Evolutionary conservation across 2,797 vertebrate species (phyloP).

Genomic region (Lepus townsendii): DNA sequence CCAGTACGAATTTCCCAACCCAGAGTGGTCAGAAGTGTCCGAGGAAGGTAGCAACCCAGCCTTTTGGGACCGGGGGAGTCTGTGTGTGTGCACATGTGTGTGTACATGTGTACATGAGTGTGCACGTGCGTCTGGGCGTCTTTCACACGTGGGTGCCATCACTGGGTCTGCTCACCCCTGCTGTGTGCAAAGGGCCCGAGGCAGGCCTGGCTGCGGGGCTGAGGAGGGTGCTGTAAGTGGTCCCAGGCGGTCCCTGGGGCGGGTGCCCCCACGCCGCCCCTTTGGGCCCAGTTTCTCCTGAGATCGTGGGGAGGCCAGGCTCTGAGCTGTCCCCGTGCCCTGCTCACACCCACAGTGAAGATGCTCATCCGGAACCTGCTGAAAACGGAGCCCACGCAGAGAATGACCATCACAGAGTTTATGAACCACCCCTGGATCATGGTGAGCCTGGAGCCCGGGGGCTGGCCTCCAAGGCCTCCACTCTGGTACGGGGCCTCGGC

Average conservation of each 20-base stretch:
- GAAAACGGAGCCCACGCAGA: slow-evolving; percentile 97
- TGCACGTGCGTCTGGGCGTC: rapidly evolving
- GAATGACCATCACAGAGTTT: slow-evolving; percentile 98
- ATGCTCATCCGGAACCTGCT: slow-evolving; percentile 96
- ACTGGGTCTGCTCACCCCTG: not conserved
- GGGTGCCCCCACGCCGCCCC: rapidly evolving
- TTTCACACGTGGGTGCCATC: not conserved
- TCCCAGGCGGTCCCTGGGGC: not conserved
- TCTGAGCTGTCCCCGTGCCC: slow-evolving; percentile 5
- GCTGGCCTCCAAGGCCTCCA: not conserved
- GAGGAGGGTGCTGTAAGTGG: rapidly evolving
- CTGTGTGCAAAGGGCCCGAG: not conserved
- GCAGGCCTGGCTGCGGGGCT: not conserved
- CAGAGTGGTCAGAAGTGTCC: slow-evolving; percentile 98
- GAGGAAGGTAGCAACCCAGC: slow-evolving; percentile 93
- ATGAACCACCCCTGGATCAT: slow-evolving; percentile 99
- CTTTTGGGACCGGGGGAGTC: not conserved
- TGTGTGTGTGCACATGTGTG: rapidly evolving
- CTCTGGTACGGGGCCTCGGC: not conserved
- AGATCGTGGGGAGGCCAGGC: not conserved
- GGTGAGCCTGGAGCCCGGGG: slow-evolving; percentile 86
- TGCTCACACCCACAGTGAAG: slow-evolving; percentile 90
- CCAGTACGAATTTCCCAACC: slow-evolving; percentile 98
- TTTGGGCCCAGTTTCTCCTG: not conserved
- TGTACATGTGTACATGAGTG: rapidly evolving